Base-by-base conservation (phyloP, 2,113 vertebrate genomes). In the Rhinopithecus roxellana region DNA sequence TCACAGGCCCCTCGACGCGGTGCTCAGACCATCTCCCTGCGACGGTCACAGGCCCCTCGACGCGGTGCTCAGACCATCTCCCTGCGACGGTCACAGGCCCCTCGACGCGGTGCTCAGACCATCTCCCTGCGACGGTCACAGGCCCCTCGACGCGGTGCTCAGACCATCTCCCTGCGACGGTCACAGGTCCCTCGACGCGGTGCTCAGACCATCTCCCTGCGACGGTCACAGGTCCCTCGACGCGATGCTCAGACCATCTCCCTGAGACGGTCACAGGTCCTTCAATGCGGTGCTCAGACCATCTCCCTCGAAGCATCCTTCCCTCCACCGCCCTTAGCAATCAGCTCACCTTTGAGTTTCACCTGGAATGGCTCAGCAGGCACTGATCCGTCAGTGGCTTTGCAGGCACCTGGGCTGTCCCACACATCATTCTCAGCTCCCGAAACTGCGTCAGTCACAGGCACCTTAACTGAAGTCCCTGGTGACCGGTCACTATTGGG, bases 361-460 rank as follows among this genome's bases (percentile, higher is more conserved):
- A 2, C 13, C 20, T 3, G 43, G 59, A 11, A 3, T 4, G 35
- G 2, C 18, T 64, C 70, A 12, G 45, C 32, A 5, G 23, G 18
- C 1, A 0, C 0, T 12, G n/a, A 43, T 18, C 9, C 1, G 0
- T 30, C 10, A 0, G 35, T n/a, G 4, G 78, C 74, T 78, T 16
- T 13, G 59, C 57, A 2, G 8, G n/a, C 1, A 0, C 30, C 22
- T 1, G 13, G 77, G 38, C 3, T 0, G 12, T 43, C 20, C 78
- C 6, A 4, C 6, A 2, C 32, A 16, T 57, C 50, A 4, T 14
- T 35, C 1, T 14, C 77, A 57, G 10, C 20, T 10, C 40, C 18
- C 1, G 30, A 43, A 79, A 8, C 40, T 5, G 35, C 38, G 0
- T 10, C 30, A 1, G 32, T 59, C 64, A 3, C 57, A 2, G 11